phyloP scores from a whole-genome alignment of 2,888 invertebrate genomes.

The Euplagia quadripunctaria region DNA sequence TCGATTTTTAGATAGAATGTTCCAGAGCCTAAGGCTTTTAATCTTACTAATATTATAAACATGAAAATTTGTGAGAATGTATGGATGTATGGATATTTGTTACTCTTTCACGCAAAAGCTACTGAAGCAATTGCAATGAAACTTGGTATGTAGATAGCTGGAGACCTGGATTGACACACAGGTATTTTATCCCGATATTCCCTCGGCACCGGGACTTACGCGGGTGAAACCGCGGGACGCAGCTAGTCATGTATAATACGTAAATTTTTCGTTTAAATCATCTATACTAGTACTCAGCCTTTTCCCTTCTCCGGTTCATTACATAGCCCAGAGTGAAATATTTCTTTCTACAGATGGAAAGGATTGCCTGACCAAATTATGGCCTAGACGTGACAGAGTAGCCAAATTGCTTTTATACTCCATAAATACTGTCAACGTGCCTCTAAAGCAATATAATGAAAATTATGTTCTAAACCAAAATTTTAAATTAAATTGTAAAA shows the following conservation, averaged over 20 bases:
- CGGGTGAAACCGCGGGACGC: no score
- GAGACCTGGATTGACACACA: no score
- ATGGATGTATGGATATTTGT: no score
- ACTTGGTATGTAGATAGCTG: no score
- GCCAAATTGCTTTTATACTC: slow-evolving; percentile 19
- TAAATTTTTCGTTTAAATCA: background rate
- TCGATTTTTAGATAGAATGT: background rate
- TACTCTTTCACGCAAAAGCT: no score
- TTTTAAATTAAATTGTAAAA: background rate
- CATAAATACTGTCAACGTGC: slow-evolving; percentile 10
- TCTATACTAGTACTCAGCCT: background rate
- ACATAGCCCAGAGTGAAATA: slow-evolving; percentile 24
- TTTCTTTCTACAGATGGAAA: slow-evolving; percentile 16
- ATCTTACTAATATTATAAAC: no score
- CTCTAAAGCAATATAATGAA: background rate
- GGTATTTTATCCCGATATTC: no score
- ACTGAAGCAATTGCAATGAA: no score
- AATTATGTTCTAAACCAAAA: background rate
- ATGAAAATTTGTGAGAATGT: no score
- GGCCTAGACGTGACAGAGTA: slow-evolving; percentile 19
- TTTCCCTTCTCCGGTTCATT: background rate
- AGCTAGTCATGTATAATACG: no score
- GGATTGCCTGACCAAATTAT: slow-evolving; percentile 21
- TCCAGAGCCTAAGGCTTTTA: background rate
- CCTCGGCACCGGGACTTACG: no score